Percentiles rank a stretch among this genome's conserved stretches.
Evolutionary conservation across 2,888 invertebrate species (phyloP).

Genomic region (Argynnis bischoffii): DNA sequence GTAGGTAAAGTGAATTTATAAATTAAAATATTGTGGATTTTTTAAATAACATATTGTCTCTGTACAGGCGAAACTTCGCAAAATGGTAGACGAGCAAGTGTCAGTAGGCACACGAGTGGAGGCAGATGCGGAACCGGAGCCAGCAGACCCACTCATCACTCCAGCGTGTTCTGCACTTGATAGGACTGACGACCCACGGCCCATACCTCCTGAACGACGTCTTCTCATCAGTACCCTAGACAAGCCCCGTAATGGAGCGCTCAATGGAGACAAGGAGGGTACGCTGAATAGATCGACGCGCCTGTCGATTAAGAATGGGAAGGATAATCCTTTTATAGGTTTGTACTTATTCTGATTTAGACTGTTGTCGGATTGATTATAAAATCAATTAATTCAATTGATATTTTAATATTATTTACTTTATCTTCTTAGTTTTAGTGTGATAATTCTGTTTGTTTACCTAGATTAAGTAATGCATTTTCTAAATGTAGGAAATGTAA

Average conservation of each 20-base stretch:
- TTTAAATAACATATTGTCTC: background rate
- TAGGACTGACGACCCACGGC: constrained; percentile 62
- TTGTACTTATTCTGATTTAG: constrained; percentile 18
- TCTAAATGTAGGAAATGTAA: no score
- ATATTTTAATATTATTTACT: no score
- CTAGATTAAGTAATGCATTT: no score
- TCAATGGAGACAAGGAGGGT: constrained; percentile 73
- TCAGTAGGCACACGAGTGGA: constrained; percentile 85
- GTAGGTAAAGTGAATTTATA: no score
- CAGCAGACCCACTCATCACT: constrained; percentile 80
- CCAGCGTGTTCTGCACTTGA: constrained; percentile 75
- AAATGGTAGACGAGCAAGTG: constrained; percentile 95
- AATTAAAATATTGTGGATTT: background rate
- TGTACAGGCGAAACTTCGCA: constrained; percentile 88
- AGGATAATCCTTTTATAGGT: constrained; percentile 78
- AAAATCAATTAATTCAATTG: background rate
- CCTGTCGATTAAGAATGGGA: constrained; percentile 74
- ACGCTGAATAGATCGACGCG: constrained; percentile 68
- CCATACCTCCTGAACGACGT: constrained; percentile 70
- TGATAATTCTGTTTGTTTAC: no score
- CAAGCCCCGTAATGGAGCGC: constrained; percentile 72
- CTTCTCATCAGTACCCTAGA: constrained; percentile 73
- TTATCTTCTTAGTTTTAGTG: no score
- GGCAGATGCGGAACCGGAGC: constrained; percentile 71
- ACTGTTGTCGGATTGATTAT: background rate